These are phyloP conservation scores for Campoletis sonorensis DNA, from an alignment of 1,140 invertebrate species.

Conservation along the genomic window DNA sequence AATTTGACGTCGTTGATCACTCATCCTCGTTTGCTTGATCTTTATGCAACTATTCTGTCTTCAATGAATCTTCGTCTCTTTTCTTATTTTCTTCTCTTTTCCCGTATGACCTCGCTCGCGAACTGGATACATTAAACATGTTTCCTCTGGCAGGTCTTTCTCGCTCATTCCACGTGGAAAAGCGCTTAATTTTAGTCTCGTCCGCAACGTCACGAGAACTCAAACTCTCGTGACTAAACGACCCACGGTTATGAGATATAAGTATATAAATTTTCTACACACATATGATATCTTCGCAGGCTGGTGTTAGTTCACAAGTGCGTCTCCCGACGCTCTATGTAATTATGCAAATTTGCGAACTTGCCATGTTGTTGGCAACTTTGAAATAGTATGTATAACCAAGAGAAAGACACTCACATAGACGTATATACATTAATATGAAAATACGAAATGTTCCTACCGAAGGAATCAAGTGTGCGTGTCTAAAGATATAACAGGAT, in stretches of 20 bases:
- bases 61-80: neutral
- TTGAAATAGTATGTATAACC: neutral
- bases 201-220: neutral
- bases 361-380: constrained; percentile 12
- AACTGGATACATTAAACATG: neutral
- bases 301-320: neutral
- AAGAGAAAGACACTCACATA: neutral
- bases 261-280: neutral
- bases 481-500: neutral
- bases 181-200: constrained; percentile 4
- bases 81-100: neutral
- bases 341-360: constrained; percentile 30
- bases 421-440: neutral
- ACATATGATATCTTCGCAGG: neutral
- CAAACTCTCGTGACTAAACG: neutral
- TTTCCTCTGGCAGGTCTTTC: neutral
- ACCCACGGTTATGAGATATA: neutral
- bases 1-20: too few relatives aligned
- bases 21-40: too few relatives aligned
- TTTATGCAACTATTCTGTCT: too few relatives aligned
- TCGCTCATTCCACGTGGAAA: neutral
- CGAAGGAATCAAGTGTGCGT: neutral
- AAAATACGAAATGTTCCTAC: neutral
- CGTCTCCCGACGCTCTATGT: constrained; percentile 4
- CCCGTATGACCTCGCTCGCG: neutral